These are phyloP conservation scores for Himalopsyche japonica DNA, from an alignment of 2,888 invertebrate species.

Conservation along the genomic window DNA sequence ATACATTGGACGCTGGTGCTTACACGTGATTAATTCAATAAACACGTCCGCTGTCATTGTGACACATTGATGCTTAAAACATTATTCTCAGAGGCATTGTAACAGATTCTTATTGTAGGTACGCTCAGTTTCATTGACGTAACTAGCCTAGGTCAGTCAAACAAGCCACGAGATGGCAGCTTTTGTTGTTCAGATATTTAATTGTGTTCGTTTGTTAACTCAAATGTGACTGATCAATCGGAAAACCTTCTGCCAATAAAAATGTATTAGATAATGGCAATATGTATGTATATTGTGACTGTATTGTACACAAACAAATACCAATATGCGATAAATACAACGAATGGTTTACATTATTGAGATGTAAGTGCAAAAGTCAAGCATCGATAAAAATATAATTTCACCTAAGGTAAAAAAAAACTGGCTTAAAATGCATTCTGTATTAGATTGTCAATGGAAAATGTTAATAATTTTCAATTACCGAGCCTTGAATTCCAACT, in stretches of 20 bases:
- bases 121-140: not conserved
- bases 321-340: no score
- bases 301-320: no score
- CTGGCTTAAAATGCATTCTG: no score
- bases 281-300: not conserved
- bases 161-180: not conserved
- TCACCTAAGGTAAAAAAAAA: no score
- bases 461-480: no score
- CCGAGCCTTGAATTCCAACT: no score
- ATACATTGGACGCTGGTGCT: not conserved
- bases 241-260: not conserved
- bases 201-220: not conserved
- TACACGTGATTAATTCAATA: not conserved
- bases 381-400: no score
- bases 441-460: no score
- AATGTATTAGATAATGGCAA: not conserved
- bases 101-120: not conserved
- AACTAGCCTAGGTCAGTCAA: not conserved
- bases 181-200: not conserved
- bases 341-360: no score
- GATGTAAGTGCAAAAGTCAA: no score
- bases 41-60: not conserved
- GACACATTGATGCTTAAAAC: not conserved
- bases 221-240: not conserved
- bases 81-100: not conserved